Base-by-base conservation (phyloP, 2,113 vertebrate genomes). In the Anarrhichthys ocellatus region DNA sequence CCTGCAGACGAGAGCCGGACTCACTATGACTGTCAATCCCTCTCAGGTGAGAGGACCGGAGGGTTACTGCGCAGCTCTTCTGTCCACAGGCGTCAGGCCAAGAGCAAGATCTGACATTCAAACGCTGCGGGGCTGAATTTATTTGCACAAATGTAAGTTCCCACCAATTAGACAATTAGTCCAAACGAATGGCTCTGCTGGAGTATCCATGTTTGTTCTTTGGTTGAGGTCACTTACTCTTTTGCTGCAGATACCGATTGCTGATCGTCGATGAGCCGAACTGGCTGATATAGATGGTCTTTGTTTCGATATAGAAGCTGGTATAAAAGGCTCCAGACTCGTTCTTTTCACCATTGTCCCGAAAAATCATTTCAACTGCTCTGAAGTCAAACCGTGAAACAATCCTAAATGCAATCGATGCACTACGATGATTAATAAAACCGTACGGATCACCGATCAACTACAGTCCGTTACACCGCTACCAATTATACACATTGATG, bases 11-110 rank as follows among this genome's bases (percentile, higher is more conserved):
- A 29, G 29, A 29, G 29, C 29, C 29, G 29, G 29, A 76, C 81
- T 87, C 86, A 66, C 68, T 78, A 32, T 73, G 78, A 80, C 86
- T 79, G 79, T 86, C 85, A 86, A 69, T 88, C 67, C 64, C 79
- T 85, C 83, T 80, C 63, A 87, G 78, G 85, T 89, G 85, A 83
- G 63, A 83, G 24, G 78, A 81, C 24, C 73, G 11, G 66, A 77
- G 84, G 84, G 87, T 92, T 88, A 82, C 84, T 7, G 84, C 64
- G 67, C 65, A 81, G 80, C 79, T 18, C 15, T 61, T 65, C 44
- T 9, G 61, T 65, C 59, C 87, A 70, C 64, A 69, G 56, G 70
- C 62, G 52, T 38, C 29, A 69, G 13, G 48, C 40, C 63, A 3
- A 24, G 29, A 61, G 17, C 4, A 7, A 52, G 13, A 58, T 64